Conservation (phyloP, 30 jellyfish, hydroid and myxozoan genomes). For the Aurelia sp. region DNA sequence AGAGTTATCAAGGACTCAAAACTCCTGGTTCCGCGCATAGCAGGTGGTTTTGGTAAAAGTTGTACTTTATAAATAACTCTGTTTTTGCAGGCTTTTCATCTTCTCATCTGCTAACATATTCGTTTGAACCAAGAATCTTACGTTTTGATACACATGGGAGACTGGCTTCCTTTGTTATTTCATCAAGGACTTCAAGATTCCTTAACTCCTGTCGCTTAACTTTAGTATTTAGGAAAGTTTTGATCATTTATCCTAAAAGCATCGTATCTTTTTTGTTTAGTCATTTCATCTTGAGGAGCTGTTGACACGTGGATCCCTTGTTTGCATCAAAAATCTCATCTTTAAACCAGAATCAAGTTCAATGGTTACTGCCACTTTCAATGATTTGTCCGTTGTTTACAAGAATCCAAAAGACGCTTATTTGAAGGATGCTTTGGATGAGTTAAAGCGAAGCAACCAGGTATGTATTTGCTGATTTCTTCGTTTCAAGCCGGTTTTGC, state of each 20-base stretch:
- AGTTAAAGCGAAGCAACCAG: constrained; percentile 1
- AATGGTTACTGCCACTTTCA: constrained; percentile 31
- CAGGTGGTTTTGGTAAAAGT: no score
- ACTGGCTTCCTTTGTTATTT: no score
- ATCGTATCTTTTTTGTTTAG: neutral
- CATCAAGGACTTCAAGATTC: no score
- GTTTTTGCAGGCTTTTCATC: constrained; percentile 4
- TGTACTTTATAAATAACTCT: neutral
- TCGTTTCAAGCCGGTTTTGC: no score
- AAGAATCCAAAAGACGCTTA: constrained; percentile 67
- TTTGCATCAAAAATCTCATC: constrained; percentile 41
- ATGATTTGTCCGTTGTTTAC: constrained; percentile 63
- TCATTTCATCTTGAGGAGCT: constrained; percentile 32
- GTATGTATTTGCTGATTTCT: constrained; percentile 3
- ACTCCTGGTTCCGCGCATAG: no score
- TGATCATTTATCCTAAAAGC: no score
- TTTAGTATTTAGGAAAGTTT: no score
- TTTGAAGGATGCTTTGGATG: constrained; percentile 34
- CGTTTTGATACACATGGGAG: neutral
- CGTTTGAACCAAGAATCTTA: constrained; percentile 33
- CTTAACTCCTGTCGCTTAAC: no score
- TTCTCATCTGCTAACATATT: constrained; percentile 9
- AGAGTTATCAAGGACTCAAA: no score
- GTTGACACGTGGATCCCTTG: constrained; percentile 10
- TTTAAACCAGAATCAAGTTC: constrained; percentile 7